These are phyloP conservation scores for Invenusta paracnida DNA, from an alignment of 2,888 invertebrate species.

Conservation along the genomic window DNA sequence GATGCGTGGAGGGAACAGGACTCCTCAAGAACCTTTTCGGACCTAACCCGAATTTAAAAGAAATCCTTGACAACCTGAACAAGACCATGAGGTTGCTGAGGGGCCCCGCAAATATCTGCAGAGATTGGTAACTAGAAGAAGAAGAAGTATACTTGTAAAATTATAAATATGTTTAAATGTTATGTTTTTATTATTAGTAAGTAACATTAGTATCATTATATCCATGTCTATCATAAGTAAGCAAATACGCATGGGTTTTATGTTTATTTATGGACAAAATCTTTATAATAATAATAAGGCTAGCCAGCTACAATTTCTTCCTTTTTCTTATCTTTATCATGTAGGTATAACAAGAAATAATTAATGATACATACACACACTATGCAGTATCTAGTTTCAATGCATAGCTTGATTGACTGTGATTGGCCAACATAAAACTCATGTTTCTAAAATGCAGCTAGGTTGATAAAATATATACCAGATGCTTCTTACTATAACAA, in stretches of 20 bases:
- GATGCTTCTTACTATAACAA: constrained; percentile 18
- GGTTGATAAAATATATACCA: background rate
- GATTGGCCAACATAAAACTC: constrained; percentile 3
- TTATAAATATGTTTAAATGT: background rate
- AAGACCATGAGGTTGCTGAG: too few species aligned
- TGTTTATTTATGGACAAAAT: background rate
- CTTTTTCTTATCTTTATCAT: background rate
- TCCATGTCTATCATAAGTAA: background rate
- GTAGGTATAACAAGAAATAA: too few species aligned
- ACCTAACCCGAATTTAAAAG: too few species aligned
- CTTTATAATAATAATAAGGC: background rate
- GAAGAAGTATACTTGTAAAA: background rate
- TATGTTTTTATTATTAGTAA: background rate
- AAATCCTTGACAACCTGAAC: too few species aligned
- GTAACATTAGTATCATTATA: too few species aligned
- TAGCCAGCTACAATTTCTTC: background rate
- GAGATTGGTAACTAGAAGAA: too few species aligned
- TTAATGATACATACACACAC: constrained; percentile 1
- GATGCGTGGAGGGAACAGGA: too few species aligned
- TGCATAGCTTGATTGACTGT: constrained; percentile 18
- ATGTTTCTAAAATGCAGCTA: constrained; percentile 13
- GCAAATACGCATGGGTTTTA: too few species aligned
- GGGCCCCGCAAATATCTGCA: too few species aligned
- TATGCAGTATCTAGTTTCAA: constrained; percentile 21
- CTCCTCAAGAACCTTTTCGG: too few species aligned